Conservation (phyloP, 2,888 invertebrate species). For the Flexamia atlantica region DNA sequence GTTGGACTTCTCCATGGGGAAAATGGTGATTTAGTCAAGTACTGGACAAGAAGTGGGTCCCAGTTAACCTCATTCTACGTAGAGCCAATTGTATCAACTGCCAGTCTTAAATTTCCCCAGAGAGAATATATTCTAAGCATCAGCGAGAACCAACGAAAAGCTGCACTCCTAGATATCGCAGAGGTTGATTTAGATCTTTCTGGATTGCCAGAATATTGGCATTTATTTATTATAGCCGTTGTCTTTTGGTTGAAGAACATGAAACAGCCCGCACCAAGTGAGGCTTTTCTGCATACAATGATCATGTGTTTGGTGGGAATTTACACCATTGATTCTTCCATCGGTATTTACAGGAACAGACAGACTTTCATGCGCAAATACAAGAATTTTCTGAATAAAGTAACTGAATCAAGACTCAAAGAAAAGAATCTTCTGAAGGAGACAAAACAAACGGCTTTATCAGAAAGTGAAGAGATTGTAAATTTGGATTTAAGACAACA, state of each 20-base stretch:
- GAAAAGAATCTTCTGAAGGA: neutral
- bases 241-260: constrained; percentile 79
- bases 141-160: constrained; percentile 18
- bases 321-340: constrained; percentile 78
- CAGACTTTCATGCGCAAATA: constrained; percentile 46
- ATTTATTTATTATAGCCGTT: constrained; percentile 78
- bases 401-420: constrained; percentile 24
- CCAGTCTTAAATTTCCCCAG: constrained; percentile 45
- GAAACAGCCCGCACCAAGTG: constrained; percentile 74
- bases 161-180: constrained; percentile 59
- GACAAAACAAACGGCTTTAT: neutral
- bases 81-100: constrained; percentile 39
- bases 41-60: constrained; percentile 61
- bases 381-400: constrained; percentile 35
- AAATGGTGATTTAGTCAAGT: constrained; percentile 63
- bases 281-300: constrained; percentile 78
- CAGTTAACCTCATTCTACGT: constrained; percentile 35
- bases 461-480: constrained; percentile 9
- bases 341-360: constrained; percentile 73
- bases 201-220: constrained; percentile 78
- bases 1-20: constrained; percentile 75
- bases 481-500: constrained; percentile 74
- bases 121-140: constrained; percentile 37
- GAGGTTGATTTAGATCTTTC: constrained; percentile 71
- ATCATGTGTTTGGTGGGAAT: constrained; percentile 79